Evolutionary conservation across 2,113 vertebrate genomes (phyloP).

Genomic region (Petrocephalus zakoni): DNA sequence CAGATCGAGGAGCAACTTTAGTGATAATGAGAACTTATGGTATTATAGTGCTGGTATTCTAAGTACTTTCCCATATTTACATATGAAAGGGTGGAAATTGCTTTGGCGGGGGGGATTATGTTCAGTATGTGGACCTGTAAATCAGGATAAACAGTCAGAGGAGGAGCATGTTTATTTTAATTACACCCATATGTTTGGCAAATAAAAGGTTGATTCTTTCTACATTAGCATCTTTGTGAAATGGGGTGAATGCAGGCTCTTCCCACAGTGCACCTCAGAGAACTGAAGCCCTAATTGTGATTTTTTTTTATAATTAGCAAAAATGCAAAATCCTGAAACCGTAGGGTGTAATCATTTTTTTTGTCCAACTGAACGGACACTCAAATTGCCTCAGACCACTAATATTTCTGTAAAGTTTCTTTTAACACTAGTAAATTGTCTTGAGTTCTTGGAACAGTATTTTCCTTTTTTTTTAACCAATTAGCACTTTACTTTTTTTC

Average conservation of each 20-base stretch:
- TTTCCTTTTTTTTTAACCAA: background rate
- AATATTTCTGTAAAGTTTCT: background rate
- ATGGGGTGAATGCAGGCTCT: slow-evolving; percentile 73
- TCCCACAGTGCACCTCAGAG: slow-evolving; percentile 80
- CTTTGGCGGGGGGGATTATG: background rate
- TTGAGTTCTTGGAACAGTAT: slow-evolving; percentile 12
- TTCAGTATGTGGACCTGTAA: background rate
- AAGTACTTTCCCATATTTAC: background rate
- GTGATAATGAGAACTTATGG: background rate
- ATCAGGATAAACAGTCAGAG: background rate
- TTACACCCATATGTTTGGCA: slow-evolving; percentile 54
- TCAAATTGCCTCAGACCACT: background rate
- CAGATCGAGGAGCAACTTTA: background rate
- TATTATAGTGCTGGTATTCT: background rate
- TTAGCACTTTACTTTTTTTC: slow-evolving; percentile 46
- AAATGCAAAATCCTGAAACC: slow-evolving; percentile 54
- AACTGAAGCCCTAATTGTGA: slow-evolving; percentile 79
- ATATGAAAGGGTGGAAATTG: background rate
- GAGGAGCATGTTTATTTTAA: slow-evolving; percentile 44
- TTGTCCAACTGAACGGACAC: background rate
- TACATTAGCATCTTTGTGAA: slow-evolving; percentile 64
- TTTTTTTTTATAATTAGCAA: slow-evolving; percentile 68
- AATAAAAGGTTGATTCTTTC: slow-evolving; percentile 45
- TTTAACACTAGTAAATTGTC: slow-evolving; percentile 38
- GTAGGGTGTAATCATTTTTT: background rate